Percentiles rank a stretch among this genome's conserved stretches.
These are phyloP conservation scores for Coelopa frigida DNA, from an alignment of 1,140 invertebrate species.

Conservation along the genomic window DNA sequence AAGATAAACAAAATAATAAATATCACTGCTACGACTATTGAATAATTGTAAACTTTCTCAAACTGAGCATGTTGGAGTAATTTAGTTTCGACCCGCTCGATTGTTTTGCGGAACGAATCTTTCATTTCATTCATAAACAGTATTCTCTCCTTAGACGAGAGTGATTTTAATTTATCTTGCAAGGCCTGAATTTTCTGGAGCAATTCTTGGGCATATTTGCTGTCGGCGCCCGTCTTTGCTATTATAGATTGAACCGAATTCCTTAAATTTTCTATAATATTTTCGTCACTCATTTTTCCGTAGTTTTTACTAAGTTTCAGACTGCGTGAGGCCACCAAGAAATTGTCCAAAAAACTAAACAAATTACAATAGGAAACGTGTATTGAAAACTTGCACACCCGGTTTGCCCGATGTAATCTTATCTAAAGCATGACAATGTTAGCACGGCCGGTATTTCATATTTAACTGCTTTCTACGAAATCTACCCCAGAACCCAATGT, in stretches of 20 bases:
- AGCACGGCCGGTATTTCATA: too few relatives aligned
- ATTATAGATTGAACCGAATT: conserved; percentile 30
- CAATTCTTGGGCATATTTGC: conserved; percentile 30
- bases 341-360: too few relatives aligned
- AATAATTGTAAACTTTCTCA: conserved; percentile 29
- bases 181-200: conserved; percentile 23
- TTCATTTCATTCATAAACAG: conserved; percentile 32
- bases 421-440: too few relatives aligned
- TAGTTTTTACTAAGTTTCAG: too few relatives aligned
- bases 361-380: too few relatives aligned
- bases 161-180: conserved; percentile 26
- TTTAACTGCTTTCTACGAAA: too few relatives aligned
- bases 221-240: conserved; percentile 29
- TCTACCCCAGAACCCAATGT: too few relatives aligned
- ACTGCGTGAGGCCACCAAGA: too few relatives aligned
- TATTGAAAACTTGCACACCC: too few relatives aligned
- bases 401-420: too few relatives aligned
- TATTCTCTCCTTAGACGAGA: conserved; percentile 24
- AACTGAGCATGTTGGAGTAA: conserved; percentile 28
- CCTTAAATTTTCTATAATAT: conserved; percentile 29
- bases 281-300: too few relatives aligned
- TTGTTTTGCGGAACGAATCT: conserved; percentile 27
- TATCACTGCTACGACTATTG: conserved; percentile 29
- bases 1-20: conserved; percentile 33
- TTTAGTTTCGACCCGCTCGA: conserved; percentile 25